phyloP scores from a whole-genome alignment of 2,113 vertebrate species.

The Casuarius casuarius region DNA sequence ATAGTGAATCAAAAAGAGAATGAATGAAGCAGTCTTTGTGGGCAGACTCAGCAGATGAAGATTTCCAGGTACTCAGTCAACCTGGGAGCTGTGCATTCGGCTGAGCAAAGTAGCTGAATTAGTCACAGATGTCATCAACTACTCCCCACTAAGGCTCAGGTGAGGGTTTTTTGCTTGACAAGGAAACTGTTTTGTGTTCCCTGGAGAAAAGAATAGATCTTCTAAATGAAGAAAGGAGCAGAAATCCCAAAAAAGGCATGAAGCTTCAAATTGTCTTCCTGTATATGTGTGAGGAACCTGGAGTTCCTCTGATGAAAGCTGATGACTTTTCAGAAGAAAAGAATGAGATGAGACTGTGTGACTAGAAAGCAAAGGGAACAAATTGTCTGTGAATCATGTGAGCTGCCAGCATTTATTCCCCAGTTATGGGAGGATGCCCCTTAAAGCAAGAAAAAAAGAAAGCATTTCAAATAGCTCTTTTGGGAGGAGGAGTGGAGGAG shows the following conservation, averaged over 20 bases:
- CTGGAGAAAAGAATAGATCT: neutral
- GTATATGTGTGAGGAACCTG: neutral
- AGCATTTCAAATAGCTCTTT: neutral
- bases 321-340: neutral
- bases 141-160: neutral
- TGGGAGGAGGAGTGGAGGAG: neutral
- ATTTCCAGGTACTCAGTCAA: neutral
- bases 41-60: neutral
- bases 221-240: neutral
- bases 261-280: neutral
- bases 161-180: neutral
- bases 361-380: neutral
- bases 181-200: neutral
- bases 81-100: neutral
- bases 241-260: neutral
- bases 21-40: neutral
- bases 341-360: neutral
- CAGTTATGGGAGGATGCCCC: neutral
- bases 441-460: neutral
- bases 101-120: neutral
- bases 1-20: neutral
- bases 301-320: neutral
- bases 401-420: neutral
- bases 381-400: neutral
- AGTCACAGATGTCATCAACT: neutral